Evolutionary conservation across 2,888 invertebrate species (phyloP).

Genomic region (Cerceris ruficornis): DNA sequence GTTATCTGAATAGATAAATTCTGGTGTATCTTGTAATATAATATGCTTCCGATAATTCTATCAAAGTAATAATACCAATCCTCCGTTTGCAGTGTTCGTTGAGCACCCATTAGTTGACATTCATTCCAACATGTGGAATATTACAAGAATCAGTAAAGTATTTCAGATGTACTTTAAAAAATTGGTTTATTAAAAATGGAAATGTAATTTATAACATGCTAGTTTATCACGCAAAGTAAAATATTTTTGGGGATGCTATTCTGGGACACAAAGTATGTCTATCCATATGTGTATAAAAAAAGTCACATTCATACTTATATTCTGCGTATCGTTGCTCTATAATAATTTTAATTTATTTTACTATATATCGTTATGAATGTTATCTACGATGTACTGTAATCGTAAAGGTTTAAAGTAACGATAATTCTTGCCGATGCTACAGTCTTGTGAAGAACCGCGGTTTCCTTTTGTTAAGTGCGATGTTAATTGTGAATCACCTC

Average conservation of each 20-base stretch:
- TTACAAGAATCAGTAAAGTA: too few species aligned
- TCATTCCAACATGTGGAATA: too few species aligned
- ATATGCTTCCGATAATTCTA: too few species aligned
- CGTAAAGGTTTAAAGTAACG: constrained; percentile 56
- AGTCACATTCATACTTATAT: constrained; percentile 26
- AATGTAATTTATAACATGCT: too few species aligned
- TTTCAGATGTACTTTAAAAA: neutral
- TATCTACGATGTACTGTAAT: constrained; percentile 36
- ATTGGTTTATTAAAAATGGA: too few species aligned
- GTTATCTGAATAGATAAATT: too few species aligned
- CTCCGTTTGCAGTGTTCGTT: too few species aligned
- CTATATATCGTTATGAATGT: constrained; percentile 41
- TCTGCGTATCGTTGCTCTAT: constrained; percentile 33
- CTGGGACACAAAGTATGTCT: constrained; percentile 33
- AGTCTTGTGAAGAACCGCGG: constrained; percentile 51
- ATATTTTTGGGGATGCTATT: neutral
- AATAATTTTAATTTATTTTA: constrained; percentile 53
- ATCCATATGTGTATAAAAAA: constrained; percentile 14
- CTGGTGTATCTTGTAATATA: too few species aligned
- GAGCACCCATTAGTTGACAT: too few species aligned
- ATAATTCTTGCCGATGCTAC: constrained; percentile 70
- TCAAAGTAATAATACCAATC: too few species aligned
- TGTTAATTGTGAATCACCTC: constrained; percentile 51
- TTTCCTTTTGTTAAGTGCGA: constrained; percentile 47
- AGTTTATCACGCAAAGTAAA: too few species aligned